These are phyloP conservation scores for Melolontha melolontha DNA, from an alignment of 2,888 invertebrate species.

Conservation along the genomic window DNA sequence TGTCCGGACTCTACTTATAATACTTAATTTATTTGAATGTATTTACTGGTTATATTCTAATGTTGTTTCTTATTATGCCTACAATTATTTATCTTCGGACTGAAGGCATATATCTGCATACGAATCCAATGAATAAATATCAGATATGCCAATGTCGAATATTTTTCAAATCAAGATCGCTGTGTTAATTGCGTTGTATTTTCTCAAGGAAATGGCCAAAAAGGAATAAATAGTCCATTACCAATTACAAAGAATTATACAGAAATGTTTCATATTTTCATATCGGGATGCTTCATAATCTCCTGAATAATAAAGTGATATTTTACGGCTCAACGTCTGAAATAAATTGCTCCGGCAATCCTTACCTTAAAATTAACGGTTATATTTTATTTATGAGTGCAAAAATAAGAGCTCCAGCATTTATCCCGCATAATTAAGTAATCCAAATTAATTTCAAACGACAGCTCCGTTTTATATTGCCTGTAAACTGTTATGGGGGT, in stretches of 20 bases:
- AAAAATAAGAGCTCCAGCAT: slow-evolving; percentile 41
- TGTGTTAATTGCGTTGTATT: not conserved
- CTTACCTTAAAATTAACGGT: slow-evolving; percentile 43
- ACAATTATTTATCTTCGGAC: no score
- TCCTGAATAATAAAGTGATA: slow-evolving; percentile 43
- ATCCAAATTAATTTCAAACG: slow-evolving; percentile 45
- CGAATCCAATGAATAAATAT: no score
- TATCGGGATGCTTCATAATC: slow-evolving; percentile 27
- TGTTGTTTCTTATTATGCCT: no score
- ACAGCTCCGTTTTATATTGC: slow-evolving; percentile 43
- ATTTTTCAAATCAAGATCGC: no score
- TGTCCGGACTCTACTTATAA: no score
- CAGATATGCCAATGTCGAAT: no score
- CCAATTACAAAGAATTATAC: not conserved
- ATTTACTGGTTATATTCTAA: no score
- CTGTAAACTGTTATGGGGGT: slow-evolving; percentile 45
- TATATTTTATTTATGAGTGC: slow-evolving; percentile 45
- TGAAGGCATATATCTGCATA: no score
- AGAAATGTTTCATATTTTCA: slow-evolving; percentile 32
- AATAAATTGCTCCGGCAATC: slow-evolving; percentile 37
- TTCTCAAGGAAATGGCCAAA: not conserved
- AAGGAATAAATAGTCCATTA: not conserved
- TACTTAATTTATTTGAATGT: no score
- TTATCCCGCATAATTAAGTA: slow-evolving; percentile 45
- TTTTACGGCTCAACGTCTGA: slow-evolving; percentile 40